A percentile compares a stretch with the other conserved stretches of the same genome.
These are phyloP conservation scores for Channallabes apus DNA, from an alignment of 2,797 vertebrate species.

Conservation along the genomic window DNA sequence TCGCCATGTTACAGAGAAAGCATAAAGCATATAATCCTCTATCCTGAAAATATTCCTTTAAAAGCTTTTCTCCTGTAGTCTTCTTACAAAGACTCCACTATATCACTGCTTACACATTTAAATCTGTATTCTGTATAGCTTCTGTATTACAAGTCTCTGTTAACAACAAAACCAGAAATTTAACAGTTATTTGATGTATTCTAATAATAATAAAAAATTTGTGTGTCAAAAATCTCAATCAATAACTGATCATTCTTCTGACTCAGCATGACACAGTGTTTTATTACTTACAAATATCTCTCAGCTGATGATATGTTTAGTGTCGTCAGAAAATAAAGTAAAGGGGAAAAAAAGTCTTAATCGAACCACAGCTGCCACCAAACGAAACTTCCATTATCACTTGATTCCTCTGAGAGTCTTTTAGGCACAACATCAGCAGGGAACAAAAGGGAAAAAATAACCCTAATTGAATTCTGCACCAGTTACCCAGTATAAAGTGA, in stretches of 20 bases:
- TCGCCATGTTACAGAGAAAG: background rate
- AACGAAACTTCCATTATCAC: conserved; percentile 46
- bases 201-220: background rate
- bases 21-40: background rate
- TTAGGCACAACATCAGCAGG: conserved; percentile 18
- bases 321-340: background rate
- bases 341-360: background rate
- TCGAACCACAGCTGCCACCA: background rate
- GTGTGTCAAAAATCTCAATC: background rate
- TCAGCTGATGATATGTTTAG: background rate
- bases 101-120: background rate
- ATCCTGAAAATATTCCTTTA: background rate
- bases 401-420: conserved; percentile 22
- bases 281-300: background rate
- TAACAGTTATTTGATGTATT: background rate
- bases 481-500: conserved; percentile 32
- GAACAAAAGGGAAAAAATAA: conserved; percentile 20
- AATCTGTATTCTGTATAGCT: background rate
- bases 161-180: background rate
- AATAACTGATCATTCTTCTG: background rate
- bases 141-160: background rate
- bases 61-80: background rate
- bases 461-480: conserved; percentile 43
- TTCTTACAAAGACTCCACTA: no score
- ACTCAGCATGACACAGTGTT: background rate